Base-by-base conservation (phyloP, 2,113 vertebrate genomes). In the Willisornis vidua region DNA sequence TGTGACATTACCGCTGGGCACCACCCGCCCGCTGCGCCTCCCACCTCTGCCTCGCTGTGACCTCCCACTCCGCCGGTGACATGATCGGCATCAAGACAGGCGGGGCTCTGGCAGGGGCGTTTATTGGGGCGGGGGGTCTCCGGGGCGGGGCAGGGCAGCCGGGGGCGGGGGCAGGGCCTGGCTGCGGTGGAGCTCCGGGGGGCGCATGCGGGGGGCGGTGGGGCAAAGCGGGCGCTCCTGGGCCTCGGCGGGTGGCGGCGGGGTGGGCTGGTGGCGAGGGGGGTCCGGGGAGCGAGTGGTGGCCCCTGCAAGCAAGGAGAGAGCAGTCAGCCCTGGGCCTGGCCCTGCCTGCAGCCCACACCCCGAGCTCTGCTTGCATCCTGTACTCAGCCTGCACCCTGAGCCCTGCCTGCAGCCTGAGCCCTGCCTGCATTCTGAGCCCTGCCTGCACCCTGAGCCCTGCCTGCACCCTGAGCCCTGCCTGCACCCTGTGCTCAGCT, bases 301-400 rank as follows among this genome's bases (percentile, higher is more conserved):
- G 33, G 62, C 26, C 61, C 73, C 93, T 91, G 93, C 82, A 81
- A 86, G 75, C 31, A 62, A 93, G 78, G 76, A 86, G 82, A 93
- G 71, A 93, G 76, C 7, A 3, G 41, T 93, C 65, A 86, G 73
- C 57, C 66, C 58, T 58, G 52, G 31, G n/a, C 54, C 71, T 62
- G 71, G 33, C n/a, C n/a, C 28, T 58, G 43, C 45, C 74, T n/a
- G 59, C 9, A 19, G 12, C 48, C 62, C 43, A 51, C 11, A 19
- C 19, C 39, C 73, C 26, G 24, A 26, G 35, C 25, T 7, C 37
- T 37, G 25, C 61, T 10, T 29, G 41, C 23, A 9, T 26, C 37
- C 35, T 28, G 35, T 3, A 11, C 59, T 25, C 35, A 19, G 26
- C 17, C 25, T 22, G 19, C 31, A 23, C 49, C 48, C 67, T 52